phyloP scores from a whole-genome alignment of 2,888 invertebrate species.

The Resseliella maxima region DNA sequence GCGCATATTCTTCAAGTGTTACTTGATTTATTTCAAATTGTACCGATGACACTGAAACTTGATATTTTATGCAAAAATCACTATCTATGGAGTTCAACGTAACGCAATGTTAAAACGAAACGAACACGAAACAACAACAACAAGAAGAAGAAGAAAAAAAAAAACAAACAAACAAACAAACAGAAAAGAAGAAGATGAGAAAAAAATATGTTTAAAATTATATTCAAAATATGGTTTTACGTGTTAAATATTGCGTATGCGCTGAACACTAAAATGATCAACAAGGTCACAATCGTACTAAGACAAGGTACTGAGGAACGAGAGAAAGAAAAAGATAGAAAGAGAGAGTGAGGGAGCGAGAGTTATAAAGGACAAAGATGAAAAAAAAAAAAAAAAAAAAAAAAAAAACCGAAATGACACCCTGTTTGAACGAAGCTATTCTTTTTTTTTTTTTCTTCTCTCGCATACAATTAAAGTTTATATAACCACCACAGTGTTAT shows the following conservation, averaged over 20 bases:
- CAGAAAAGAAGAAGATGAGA: too few relatives aligned
- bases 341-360: not conserved
- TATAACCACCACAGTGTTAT: slow-evolving; percentile 19
- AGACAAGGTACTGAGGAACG: not conserved
- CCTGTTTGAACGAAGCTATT: not conserved
- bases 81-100: not conserved
- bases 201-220: not conserved
- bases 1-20: not conserved
- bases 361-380: not conserved
- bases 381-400: not conserved
- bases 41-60: not conserved
- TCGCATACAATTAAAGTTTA: not conserved
- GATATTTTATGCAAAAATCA: not conserved
- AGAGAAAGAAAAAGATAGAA: not conserved
- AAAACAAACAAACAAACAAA: not conserved
- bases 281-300: slow-evolving; percentile 25
- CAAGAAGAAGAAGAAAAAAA: too few relatives aligned
- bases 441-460: not conserved
- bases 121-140: not conserved
- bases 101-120: not conserved
- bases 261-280: slow-evolving; percentile 2
- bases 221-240: not conserved
- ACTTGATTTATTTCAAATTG: not conserved
- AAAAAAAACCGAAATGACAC: slow-evolving; percentile 6
- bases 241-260: slow-evolving; percentile 45